Conservation (phyloP, 2,113 vertebrate species). For the Cathartes aura region DNA sequence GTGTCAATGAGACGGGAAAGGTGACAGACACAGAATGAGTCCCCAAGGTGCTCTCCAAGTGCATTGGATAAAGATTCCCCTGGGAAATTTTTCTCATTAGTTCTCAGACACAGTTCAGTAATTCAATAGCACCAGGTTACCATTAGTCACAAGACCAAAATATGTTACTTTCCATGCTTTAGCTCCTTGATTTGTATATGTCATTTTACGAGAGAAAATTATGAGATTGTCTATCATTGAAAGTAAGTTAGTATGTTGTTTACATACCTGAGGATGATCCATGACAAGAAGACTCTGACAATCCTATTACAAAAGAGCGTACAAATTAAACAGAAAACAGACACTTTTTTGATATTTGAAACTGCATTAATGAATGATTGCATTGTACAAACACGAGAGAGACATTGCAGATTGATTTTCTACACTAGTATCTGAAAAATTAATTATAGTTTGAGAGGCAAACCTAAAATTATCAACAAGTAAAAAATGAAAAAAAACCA, state of each 20-base stretch:
- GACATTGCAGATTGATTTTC: not conserved
- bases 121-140: conserved; percentile 93
- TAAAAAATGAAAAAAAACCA: not conserved
- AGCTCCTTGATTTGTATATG: conserved; percentile 80
- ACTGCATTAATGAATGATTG: not conserved
- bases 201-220: conserved; percentile 73
- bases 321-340: conserved; percentile 41
- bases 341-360: conserved; percentile 17
- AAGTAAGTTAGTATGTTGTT: conserved; percentile 68
- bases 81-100: conserved; percentile 97
- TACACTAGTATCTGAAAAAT: not conserved
- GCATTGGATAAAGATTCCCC: conserved; percentile 95
- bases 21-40: conserved; percentile 92
- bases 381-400: not conserved
- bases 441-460: not conserved
- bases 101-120: conserved; percentile 96
- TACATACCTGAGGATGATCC: conserved; percentile 68
- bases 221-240: conserved; percentile 50
- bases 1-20: conserved; percentile 92
- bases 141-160: conserved; percentile 88
- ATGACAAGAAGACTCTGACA: conserved; percentile 44
- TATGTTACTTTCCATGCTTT: conserved; percentile 81
- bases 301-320: not conserved
- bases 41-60: conserved; percentile 92
- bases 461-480: not conserved